Conservation (phyloP, 1,140 invertebrate species). For the Caerostris darwini region DNA sequence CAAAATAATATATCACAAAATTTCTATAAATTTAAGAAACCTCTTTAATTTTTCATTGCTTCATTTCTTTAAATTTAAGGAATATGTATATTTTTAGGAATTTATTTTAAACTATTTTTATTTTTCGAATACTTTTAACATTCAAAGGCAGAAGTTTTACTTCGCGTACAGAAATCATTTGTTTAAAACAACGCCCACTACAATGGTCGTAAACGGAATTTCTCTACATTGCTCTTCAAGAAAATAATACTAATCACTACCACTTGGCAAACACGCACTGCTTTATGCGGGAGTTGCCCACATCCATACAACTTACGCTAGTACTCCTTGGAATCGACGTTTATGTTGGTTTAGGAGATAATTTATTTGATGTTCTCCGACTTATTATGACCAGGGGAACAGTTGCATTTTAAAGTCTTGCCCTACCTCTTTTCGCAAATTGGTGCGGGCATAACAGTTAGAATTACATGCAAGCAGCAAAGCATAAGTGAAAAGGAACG, state of each 20-base stretch:
- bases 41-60: too few relatives aligned
- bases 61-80: too few relatives aligned
- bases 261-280: neutral
- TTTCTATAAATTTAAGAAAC: too few relatives aligned
- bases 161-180: neutral
- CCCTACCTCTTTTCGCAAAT: conserved; percentile 67
- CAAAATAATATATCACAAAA: too few relatives aligned
- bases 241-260: conserved; percentile 1
- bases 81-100: neutral
- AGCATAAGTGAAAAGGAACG: neutral
- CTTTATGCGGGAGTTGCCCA: neutral
- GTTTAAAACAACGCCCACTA: neutral
- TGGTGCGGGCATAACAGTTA: conserved; percentile 18
- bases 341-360: conserved; percentile 72
- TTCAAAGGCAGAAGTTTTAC: neutral
- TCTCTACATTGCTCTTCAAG: neutral
- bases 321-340: conserved; percentile 53
- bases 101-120: neutral
- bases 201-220: neutral
- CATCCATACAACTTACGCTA: neutral
- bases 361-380: conserved; percentile 59
- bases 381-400: conserved; percentile 37
- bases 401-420: conserved; percentile 57
- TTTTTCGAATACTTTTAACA: neutral
- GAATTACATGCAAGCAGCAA: conserved; percentile 53